A percentile compares a stretch with the other conserved stretches of the same genome.
Conservation (phyloP, 2,113 vertebrate species). For the Tenebrosternarchus preto region DNA sequence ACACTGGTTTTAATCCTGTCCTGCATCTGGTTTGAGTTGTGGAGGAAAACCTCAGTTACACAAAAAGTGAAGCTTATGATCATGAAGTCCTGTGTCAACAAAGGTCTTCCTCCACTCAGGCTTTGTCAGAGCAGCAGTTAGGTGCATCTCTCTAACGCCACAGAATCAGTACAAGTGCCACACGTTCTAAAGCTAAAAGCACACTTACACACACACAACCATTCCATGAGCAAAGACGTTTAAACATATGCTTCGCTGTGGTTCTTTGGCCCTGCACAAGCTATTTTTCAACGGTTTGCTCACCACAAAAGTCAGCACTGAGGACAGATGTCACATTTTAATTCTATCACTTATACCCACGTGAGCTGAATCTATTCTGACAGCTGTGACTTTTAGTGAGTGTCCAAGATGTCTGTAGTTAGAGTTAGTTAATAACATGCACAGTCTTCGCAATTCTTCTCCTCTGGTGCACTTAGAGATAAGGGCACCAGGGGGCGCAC, state of each 20-base stretch:
- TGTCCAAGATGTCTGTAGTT: neutral
- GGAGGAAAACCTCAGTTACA: neutral
- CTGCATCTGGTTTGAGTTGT: neutral
- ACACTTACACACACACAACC: conserved; percentile 37
- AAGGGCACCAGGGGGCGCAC: conserved; percentile 18
- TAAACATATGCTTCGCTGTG: conserved; percentile 38
- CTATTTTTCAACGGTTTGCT: conserved; percentile 16
- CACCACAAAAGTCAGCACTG: conserved; percentile 19
- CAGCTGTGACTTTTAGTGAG: conserved; percentile 11
- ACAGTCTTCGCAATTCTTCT: neutral
- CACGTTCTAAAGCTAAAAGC: conserved; percentile 10
- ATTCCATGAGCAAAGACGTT: conserved; percentile 20
- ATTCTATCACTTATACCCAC: conserved; percentile 3
- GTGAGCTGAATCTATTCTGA: neutral
- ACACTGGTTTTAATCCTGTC: neutral
- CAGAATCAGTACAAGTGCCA: neutral
- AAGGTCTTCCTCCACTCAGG: neutral
- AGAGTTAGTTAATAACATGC: neutral
- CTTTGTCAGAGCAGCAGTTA: conserved; percentile 5
- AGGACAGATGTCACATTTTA: conserved; percentile 16
- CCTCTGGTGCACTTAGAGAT: neutral
- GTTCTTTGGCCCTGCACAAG: conserved; percentile 18
- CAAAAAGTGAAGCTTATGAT: neutral
- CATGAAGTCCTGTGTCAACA: neutral
- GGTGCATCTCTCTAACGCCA: neutral